phyloP scores from a whole-genome alignment of 1,140 invertebrate genomes.

The Hetaerina americana region DNA sequence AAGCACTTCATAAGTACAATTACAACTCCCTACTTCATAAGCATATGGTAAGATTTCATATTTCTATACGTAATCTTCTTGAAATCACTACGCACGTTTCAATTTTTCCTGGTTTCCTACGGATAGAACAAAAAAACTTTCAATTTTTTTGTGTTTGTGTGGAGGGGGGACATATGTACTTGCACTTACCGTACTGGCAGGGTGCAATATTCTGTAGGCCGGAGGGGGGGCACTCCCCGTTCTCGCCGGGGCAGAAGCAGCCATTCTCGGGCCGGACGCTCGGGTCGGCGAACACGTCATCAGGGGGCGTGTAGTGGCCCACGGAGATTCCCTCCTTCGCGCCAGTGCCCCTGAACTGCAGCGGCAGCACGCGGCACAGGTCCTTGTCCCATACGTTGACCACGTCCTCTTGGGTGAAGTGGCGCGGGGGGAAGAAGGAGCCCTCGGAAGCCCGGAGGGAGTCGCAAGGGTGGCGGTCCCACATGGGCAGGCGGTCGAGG shows the following conservation, averaged over 20 bases:
- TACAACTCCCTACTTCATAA: no score
- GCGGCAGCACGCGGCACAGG: slow-evolving; percentile 61
- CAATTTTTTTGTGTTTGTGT: no score
- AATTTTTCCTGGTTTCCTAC: no score
- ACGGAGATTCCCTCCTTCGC: slow-evolving; percentile 52
- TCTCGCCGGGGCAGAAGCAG: slow-evolving; percentile 58
- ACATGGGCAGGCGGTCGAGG: slow-evolving; percentile 56
- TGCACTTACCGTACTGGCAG: slow-evolving; percentile 62
- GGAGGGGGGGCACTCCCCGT: slow-evolving; percentile 49
- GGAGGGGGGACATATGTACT: no score
- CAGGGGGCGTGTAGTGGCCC: slow-evolving; percentile 56
- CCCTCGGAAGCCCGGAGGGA: slow-evolving; percentile 71
- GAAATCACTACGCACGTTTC: no score
- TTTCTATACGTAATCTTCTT: no score
- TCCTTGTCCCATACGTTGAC: slow-evolving; percentile 75
- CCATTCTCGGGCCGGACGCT: slow-evolving; percentile 55
- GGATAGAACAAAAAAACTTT: no score
- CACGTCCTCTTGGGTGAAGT: slow-evolving; percentile 53
- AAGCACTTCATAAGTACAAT: no score
- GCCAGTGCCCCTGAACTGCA: slow-evolving; percentile 47
- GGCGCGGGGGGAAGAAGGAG: slow-evolving; percentile 52
- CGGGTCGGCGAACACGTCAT: slow-evolving; percentile 52
- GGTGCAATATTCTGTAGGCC: slow-evolving; percentile 75
- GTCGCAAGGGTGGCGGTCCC: slow-evolving; percentile 62
- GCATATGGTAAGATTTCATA: no score